phyloP scores from a whole-genome alignment of 2,797 vertebrate species.

The Macropus fuliginosus region DNA sequence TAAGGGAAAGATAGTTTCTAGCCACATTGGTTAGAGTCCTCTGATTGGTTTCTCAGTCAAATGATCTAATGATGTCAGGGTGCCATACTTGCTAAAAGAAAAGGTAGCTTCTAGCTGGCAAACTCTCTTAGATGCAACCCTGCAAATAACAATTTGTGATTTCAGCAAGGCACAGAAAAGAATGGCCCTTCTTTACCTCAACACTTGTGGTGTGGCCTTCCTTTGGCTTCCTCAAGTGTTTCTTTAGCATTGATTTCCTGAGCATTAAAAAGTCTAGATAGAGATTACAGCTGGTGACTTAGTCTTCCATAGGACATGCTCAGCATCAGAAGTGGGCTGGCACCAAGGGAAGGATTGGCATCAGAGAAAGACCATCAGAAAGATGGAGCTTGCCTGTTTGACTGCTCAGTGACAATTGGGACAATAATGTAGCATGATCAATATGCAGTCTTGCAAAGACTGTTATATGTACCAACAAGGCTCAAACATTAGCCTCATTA shows the following conservation, averaged over 20 bases:
- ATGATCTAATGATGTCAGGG: not conserved
- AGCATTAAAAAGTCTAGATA: not conserved
- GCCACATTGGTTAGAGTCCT: not conserved
- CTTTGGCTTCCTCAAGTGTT: not conserved
- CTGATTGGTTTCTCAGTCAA: not conserved
- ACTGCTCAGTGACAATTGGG: not conserved
- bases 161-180: not conserved
- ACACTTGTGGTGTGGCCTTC: not conserved
- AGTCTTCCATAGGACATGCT: not conserved
- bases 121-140: not conserved
- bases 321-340: not conserved
- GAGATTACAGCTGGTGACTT: not conserved
- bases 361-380: not conserved
- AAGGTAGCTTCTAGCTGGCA: not conserved
- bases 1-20: not conserved
- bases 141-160: not conserved
- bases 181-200: not conserved
- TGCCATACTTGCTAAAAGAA: not conserved
- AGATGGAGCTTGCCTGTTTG: not conserved
- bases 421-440: not conserved
- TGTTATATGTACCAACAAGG: not conserved
- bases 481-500: not conserved
- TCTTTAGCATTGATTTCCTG: not conserved
- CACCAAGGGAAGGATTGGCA: not conserved
- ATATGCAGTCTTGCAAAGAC: not conserved